Conservation (phyloP, 1,140 invertebrate genomes). For the Hormaphis cornu region DNA sequence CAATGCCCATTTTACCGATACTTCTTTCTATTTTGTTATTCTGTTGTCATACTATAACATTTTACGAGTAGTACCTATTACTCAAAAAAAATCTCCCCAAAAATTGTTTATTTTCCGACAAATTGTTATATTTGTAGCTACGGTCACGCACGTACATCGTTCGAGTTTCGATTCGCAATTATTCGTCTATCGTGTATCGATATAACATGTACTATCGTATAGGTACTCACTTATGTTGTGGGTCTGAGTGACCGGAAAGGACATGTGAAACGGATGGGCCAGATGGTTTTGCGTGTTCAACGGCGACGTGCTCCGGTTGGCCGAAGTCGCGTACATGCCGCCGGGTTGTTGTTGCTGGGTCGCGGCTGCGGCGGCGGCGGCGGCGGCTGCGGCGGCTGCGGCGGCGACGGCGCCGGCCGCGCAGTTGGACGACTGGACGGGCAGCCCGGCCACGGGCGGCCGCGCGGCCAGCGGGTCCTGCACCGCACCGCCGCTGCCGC, state of each 20-base stretch:
- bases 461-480: not conserved
- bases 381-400: too few relatives aligned
- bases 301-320: constrained; percentile 26
- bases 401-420: constrained; percentile 33
- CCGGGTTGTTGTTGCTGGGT: constrained; percentile 9
- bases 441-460: constrained; percentile 27
- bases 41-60: too few relatives aligned
- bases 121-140: too few relatives aligned
- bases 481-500: not conserved
- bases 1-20: too few relatives aligned
- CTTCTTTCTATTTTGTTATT: too few relatives aligned
- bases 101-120: too few relatives aligned
- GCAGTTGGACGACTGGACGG: constrained; percentile 32
- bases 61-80: too few relatives aligned
- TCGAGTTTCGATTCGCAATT: too few relatives aligned
- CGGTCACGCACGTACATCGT: too few relatives aligned
- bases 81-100: too few relatives aligned
- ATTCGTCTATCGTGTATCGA: too few relatives aligned
- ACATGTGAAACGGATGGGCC: constrained; percentile 34
- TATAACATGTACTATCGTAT: too few relatives aligned
- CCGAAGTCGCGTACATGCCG: constrained; percentile 22
- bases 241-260: constrained; percentile 36
- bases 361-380: not conserved
- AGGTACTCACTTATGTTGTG: constrained; percentile 36
- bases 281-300: constrained; percentile 17